Evolutionary conservation across 2,888 invertebrate genomes (phyloP).

Genomic region (Ochropleura leucogaster): DNA sequence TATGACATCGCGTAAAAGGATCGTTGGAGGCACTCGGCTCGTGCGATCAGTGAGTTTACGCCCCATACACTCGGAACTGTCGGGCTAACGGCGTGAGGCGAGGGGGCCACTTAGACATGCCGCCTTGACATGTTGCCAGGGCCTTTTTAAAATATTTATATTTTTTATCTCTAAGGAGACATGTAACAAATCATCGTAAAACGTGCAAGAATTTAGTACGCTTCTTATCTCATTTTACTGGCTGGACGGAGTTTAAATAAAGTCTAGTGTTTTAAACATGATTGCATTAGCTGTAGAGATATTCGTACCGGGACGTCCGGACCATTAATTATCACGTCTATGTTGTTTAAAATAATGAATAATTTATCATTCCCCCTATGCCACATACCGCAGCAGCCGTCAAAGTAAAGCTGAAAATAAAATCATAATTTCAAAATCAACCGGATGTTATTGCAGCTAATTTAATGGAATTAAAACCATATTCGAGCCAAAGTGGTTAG

Average conservation of each 20-base stretch:
- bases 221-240: slow-evolving; percentile 33
- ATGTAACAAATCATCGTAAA: slow-evolving; percentile 51
- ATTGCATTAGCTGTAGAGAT: slow-evolving; percentile 2
- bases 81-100: slow-evolving; percentile 62
- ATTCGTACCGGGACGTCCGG: not conserved
- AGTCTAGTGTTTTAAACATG: slow-evolving; percentile 4
- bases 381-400: slow-evolving; percentile 43
- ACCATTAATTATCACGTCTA: slow-evolving; percentile 36
- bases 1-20: slow-evolving; percentile 73
- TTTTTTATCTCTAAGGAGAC: slow-evolving; percentile 53
- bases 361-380: slow-evolving; percentile 32
- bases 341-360: slow-evolving; percentile 36
- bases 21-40: slow-evolving; percentile 72
- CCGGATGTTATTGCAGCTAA: slow-evolving; percentile 28
- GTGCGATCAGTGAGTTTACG: slow-evolving; percentile 73
- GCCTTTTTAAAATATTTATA: slow-evolving; percentile 61
- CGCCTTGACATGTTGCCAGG: slow-evolving; percentile 53
- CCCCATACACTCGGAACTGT: slow-evolving; percentile 70
- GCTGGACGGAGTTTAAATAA: slow-evolving; percentile 7
- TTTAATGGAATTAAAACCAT: slow-evolving; percentile 40
- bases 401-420: slow-evolving; percentile 43
- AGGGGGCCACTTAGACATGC: slow-evolving; percentile 62
- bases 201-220: slow-evolving; percentile 32
- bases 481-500: slow-evolving; percentile 13
- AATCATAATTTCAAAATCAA: slow-evolving; percentile 49